Evolutionary conservation across 2,797 vertebrate genomes (phyloP).

Genomic region (Tympanoctomys barrerae): DNA sequence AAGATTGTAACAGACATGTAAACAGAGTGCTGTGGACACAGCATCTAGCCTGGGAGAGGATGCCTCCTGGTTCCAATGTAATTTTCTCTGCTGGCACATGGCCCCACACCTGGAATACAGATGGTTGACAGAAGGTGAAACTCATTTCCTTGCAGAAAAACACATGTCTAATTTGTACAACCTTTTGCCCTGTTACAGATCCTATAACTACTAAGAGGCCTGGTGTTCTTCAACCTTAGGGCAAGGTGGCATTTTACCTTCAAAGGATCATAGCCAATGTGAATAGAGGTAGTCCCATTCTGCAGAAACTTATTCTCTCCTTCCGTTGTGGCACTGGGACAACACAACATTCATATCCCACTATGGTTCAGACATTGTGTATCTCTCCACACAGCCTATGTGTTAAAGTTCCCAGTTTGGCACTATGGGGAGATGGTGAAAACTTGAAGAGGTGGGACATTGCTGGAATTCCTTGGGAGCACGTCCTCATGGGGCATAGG

Average conservation of each 20-base stretch:
- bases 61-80: not conserved
- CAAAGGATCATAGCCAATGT: not conserved
- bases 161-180: constrained; percentile 1
- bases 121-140: not conserved
- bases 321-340: not conserved
- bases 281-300: not conserved
- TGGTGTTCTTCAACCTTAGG: not conserved
- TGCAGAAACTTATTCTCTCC: not conserved
- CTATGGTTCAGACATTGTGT: not conserved
- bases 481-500: not conserved
- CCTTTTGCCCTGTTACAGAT: not conserved
- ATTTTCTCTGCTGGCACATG: not conserved
- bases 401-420: not conserved
- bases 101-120: not conserved
- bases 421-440: not conserved
- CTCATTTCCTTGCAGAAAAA: not conserved
- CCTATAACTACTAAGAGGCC: not conserved
- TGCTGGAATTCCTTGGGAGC: not conserved
- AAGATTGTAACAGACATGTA: not conserved
- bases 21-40: not conserved
- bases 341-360: not conserved
- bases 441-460: not conserved
- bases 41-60: not conserved
- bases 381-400: not conserved
- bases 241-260: not conserved